A percentile compares a stretch with the other conserved stretches of the same genome.
Conservation (phyloP, 1,140 invertebrate genomes). For the Ladona fulva region DNA sequence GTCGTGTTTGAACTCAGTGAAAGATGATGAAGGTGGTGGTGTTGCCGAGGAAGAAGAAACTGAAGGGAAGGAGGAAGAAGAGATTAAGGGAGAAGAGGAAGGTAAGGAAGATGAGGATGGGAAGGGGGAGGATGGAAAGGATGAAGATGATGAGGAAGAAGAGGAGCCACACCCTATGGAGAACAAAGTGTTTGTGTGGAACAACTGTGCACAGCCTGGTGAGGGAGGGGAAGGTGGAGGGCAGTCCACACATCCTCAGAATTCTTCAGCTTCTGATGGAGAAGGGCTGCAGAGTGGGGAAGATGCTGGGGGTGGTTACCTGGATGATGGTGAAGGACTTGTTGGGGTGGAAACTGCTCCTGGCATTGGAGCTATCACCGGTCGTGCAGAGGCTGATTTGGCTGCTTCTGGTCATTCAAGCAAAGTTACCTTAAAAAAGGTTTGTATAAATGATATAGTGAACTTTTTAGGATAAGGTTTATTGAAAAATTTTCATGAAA, state of each 20-base stretch:
- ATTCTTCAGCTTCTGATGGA: not conserved
- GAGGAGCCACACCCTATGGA: constrained; percentile 53
- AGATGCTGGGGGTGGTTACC: constrained; percentile 13
- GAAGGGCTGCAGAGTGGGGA: not conserved
- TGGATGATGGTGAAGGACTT: constrained; percentile 1
- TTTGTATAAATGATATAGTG: constrained; percentile 15
- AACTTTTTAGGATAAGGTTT: too few species aligned
- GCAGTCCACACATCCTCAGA: not conserved
- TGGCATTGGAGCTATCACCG: constrained; percentile 42
- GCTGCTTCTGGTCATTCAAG: constrained; percentile 16
- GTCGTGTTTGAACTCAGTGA: constrained; percentile 42
- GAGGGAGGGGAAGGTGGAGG: constrained; percentile 28
- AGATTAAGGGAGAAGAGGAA: constrained; percentile 33
- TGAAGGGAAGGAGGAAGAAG: constrained; percentile 30
- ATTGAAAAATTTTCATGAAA: too few species aligned
- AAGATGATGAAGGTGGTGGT: constrained; percentile 36
- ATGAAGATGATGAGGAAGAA: constrained; percentile 27
- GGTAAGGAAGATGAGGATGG: constrained; percentile 31
- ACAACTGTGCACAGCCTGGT: constrained; percentile 40
- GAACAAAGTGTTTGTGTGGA: constrained; percentile 67
- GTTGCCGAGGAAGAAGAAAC: constrained; percentile 22
- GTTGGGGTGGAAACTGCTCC: constrained; percentile 43
- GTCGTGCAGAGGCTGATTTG: constrained; percentile 34
- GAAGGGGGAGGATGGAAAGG: constrained; percentile 25
- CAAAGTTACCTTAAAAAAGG: constrained; percentile 25